These are phyloP conservation scores for Girardia tigrina DNA, from an alignment of 2,888 invertebrate species.

Conservation along the genomic window DNA sequence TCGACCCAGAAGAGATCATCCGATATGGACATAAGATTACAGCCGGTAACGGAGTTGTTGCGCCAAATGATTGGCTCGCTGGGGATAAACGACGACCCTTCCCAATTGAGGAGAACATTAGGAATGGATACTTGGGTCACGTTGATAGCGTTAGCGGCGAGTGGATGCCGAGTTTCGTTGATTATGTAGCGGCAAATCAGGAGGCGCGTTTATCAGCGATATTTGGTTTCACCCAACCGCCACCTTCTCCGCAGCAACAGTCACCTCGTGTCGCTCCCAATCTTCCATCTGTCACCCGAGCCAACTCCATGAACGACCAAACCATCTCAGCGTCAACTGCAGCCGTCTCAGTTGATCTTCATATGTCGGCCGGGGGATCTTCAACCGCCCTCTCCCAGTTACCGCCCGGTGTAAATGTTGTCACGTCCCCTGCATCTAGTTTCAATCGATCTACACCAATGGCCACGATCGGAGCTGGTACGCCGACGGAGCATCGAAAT, in stretches of 20 bases:
- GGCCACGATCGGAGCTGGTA: not conserved
- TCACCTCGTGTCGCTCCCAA: too few relatives aligned
- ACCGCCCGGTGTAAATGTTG: constrained; percentile 31
- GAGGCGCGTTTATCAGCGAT: not conserved
- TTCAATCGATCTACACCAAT: not conserved
- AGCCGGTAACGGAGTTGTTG: constrained; percentile 38
- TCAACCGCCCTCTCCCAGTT: not conserved
- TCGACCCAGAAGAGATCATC: constrained; percentile 37
- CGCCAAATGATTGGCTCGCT: constrained; percentile 38
- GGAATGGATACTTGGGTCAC: constrained; percentile 36
- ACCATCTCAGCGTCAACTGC: too few relatives aligned
- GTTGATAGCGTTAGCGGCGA: constrained; percentile 30
- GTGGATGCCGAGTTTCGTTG: not conserved
- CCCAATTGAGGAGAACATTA: constrained; percentile 38
- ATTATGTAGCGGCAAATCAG: constrained; percentile 5
- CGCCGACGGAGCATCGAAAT: constrained; percentile 1
- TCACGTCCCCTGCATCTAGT: constrained; percentile 2
- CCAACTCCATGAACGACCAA: too few relatives aligned
- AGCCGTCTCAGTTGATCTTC: constrained; percentile 2
- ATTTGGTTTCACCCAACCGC: constrained; percentile 1
- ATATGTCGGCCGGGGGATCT: not conserved
- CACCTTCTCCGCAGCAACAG: not conserved
- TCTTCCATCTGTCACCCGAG: too few relatives aligned
- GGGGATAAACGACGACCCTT: constrained; percentile 38
- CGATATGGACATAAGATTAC: constrained; percentile 38